These are phyloP conservation scores for Anabas testudineus DNA, from an alignment of 2,797 vertebrate species.

Conservation along the genomic window DNA sequence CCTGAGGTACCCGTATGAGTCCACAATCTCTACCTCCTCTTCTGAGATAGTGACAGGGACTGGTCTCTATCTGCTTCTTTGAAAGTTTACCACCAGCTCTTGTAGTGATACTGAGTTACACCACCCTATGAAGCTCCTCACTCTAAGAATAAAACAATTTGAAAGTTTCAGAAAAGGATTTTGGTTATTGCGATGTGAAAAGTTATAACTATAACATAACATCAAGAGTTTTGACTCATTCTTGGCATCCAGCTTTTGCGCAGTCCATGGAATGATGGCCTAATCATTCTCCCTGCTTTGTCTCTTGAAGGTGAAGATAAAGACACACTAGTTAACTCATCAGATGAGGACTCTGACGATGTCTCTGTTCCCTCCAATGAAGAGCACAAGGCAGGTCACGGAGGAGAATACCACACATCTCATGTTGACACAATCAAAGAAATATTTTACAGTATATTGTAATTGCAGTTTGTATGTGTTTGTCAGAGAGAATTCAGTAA, in stretches of 20 bases:
- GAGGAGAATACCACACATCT: not conserved
- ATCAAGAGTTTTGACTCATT: not conserved
- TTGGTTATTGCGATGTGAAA: not conserved
- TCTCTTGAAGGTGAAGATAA: slow-evolving; percentile 81
- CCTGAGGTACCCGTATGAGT: too few relatives aligned
- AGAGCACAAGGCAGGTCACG: slow-evolving; percentile 90
- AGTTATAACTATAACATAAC: not conserved
- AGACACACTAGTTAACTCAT: slow-evolving; percentile 84
- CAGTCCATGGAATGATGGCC: not conserved
- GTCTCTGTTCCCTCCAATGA: slow-evolving; percentile 88
- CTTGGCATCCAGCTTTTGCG: not conserved
- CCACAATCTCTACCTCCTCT: not conserved
- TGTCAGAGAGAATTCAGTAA: not conserved
- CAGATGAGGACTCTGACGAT: slow-evolving; percentile 89
- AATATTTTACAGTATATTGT: not conserved
- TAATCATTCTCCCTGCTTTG: slow-evolving; percentile 13
- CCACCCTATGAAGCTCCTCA: not conserved
- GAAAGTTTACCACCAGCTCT: too few relatives aligned
- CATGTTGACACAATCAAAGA: not conserved
- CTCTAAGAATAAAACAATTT: not conserved
- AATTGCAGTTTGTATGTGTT: not conserved
- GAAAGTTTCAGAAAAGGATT: slow-evolving; percentile 1
- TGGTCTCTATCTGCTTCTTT: not conserved
- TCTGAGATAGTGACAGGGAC: too few relatives aligned
- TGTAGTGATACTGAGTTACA: too few relatives aligned